Conservation (phyloP, 1,140 invertebrate species). For the Anastrepha ludens region DNA sequence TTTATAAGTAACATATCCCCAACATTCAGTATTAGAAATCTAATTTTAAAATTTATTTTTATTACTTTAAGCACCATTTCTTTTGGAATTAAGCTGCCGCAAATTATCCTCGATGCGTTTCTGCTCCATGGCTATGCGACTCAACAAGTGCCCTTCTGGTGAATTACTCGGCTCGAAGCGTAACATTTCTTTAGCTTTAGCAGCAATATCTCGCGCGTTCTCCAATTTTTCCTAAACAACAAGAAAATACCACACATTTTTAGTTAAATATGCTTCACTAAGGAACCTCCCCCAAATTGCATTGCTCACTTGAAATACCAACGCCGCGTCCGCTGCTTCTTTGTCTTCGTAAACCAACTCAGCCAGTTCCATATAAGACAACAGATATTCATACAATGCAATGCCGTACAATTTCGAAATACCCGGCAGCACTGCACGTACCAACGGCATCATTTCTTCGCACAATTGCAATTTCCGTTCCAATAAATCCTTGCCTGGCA, state of each 20-base stretch:
- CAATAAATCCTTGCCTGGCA: slow-evolving; percentile 65
- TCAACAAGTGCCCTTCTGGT: slow-evolving; percentile 82
- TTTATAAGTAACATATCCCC: too few species aligned
- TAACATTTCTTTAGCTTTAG: slow-evolving; percentile 80
- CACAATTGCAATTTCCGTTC: slow-evolving; percentile 79
- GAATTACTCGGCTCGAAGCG: slow-evolving; percentile 82
- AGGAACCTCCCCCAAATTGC: not conserved
- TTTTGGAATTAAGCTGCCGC: slow-evolving; percentile 60
- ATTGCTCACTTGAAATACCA: slow-evolving; percentile 15
- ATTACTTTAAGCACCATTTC: slow-evolving; percentile 2
- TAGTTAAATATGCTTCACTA: not conserved
- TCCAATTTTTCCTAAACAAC: slow-evolving; percentile 74
- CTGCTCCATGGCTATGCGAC: slow-evolving; percentile 66
- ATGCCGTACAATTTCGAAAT: slow-evolving; percentile 83
- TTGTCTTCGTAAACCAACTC: slow-evolving; percentile 65
- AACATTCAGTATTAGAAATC: not conserved
- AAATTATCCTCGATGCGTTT: slow-evolving; percentile 68
- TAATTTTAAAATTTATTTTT: not conserved
- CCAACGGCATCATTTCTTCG: slow-evolving; percentile 79
- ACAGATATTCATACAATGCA: slow-evolving; percentile 84
- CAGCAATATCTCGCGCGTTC: slow-evolving; percentile 77
- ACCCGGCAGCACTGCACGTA: slow-evolving; percentile 83
- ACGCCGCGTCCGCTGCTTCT: slow-evolving; percentile 55
- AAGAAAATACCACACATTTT: not conserved
- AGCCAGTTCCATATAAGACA: slow-evolving; percentile 78